Conservation (phyloP, 1,140 invertebrate species). For the Drosophila fuyamai region DNA sequence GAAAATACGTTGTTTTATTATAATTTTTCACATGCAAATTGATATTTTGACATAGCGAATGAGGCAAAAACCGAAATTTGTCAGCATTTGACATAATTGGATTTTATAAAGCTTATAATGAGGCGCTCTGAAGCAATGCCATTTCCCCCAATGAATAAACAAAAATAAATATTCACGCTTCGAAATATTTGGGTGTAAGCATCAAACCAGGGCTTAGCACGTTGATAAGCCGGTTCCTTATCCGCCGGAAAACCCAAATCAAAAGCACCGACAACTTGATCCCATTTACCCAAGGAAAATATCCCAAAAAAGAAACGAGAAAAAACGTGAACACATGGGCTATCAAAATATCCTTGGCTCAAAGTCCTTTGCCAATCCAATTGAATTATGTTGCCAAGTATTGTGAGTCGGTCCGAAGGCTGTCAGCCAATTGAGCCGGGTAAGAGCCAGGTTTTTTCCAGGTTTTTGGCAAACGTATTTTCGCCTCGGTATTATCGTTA, state of each 20-base stretch:
- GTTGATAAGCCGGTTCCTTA: conserved; percentile 49
- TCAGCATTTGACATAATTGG: conserved; percentile 51
- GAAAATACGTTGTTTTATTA: conserved; percentile 4
- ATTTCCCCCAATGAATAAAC: conserved; percentile 13
- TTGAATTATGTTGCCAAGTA: conserved; percentile 76
- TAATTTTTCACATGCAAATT: conserved; percentile 48
- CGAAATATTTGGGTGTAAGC: neutral
- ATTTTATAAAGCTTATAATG: conserved; percentile 39
- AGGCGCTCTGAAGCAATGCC: neutral
- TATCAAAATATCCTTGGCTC: conserved; percentile 47
- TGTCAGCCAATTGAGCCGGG: conserved; percentile 68
- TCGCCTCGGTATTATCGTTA: conserved; percentile 5
- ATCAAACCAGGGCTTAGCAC: conserved; percentile 28
- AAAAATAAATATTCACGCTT: conserved; percentile 23
- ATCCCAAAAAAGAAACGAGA: conserved; percentile 8
- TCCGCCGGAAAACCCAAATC: conserved; percentile 55
- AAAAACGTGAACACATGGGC: conserved; percentile 41
- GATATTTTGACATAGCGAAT: conserved; percentile 48
- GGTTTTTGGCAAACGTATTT: neutral
- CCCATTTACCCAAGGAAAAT: conserved; percentile 41
- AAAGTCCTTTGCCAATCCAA: conserved; percentile 69
- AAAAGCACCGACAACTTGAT: conserved; percentile 66
- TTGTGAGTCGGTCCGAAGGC: conserved; percentile 44
- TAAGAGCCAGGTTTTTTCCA: conserved; percentile 11
- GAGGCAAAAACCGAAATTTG: conserved; percentile 33